Conservation (phyloP, 30 jellyfish, hydroid and myxozoan genomes). For the Rhopilema esculentum region DNA sequence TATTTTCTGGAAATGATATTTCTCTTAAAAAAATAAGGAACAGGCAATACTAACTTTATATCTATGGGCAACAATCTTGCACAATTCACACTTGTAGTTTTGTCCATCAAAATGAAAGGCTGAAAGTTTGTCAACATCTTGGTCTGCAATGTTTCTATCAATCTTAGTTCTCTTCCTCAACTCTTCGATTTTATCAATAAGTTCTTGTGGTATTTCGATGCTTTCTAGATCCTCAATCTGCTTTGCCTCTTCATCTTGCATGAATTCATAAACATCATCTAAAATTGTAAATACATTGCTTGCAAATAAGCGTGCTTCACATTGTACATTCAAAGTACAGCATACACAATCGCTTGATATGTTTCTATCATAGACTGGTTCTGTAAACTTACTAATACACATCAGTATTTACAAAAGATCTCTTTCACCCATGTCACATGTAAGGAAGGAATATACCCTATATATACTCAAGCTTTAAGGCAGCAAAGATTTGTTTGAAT, state of each 20-base stretch:
- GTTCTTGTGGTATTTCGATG: constrained; percentile 69
- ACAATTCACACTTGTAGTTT: constrained; percentile 73
- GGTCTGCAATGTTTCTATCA: constrained; percentile 96
- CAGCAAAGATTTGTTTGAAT: too few relatives aligned
- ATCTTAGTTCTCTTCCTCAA: constrained; percentile 86
- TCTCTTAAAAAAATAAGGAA: neutral
- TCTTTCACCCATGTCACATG: too few relatives aligned
- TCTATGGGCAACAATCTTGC: constrained; percentile 55
- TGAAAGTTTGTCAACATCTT: constrained; percentile 91
- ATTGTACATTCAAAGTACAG: too few relatives aligned
- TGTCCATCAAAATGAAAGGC: constrained; percentile 89
- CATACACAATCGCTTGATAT: too few relatives aligned
- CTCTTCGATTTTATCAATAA: constrained; percentile 86
- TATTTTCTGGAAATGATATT: too few relatives aligned
- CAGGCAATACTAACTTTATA: constrained; percentile 45
- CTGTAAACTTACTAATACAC: too few relatives aligned
- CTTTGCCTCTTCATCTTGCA: constrained; percentile 28
- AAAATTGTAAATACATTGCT: too few relatives aligned
- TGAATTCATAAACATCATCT: constrained; percentile 56
- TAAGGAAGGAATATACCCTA: too few relatives aligned
- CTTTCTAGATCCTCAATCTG: constrained; percentile 48
- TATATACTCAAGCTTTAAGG: too few relatives aligned
- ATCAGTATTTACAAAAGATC: too few relatives aligned
- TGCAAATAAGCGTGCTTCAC: too few relatives aligned
- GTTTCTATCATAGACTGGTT: too few relatives aligned